phyloP scores from a whole-genome alignment of 1,140 invertebrate species.

The Drosophila teissieri region DNA sequence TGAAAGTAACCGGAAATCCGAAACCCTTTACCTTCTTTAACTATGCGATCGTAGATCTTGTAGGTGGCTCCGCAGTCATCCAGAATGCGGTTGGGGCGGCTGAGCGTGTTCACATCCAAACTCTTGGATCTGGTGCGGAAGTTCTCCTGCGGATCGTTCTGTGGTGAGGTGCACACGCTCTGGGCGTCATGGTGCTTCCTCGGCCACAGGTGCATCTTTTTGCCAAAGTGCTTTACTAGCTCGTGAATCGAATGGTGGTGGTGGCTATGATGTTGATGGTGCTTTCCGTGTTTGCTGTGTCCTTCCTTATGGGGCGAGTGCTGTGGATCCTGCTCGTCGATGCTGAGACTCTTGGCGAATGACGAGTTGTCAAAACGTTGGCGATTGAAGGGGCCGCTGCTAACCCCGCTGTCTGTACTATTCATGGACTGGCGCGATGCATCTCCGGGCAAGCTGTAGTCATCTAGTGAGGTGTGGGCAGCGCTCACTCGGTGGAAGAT shows the following conservation, averaged over 20 bases:
- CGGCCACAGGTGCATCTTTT: conserved; percentile 88
- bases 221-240: conserved; percentile 89
- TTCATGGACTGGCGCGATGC: conserved; percentile 55
- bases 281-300: conserved; percentile 70
- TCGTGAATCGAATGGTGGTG: conserved; percentile 90
- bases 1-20: not conserved
- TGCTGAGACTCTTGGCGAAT: conserved; percentile 86
- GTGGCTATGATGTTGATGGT: conserved; percentile 82
- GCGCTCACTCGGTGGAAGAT: conserved; percentile 78
- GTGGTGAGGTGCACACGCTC: conserved; percentile 84
- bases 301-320: conserved; percentile 72
- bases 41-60: conserved; percentile 91
- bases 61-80: conserved; percentile 92
- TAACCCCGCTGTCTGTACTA: conserved; percentile 55
- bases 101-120: conserved; percentile 88
- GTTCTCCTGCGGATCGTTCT: conserved; percentile 86
- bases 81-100: conserved; percentile 84
- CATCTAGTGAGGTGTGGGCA: conserved; percentile 70
- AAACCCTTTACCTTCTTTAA: conserved; percentile 89
- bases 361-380: conserved; percentile 86
- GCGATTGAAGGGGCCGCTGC: conserved; percentile 26
- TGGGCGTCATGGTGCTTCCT: conserved; percentile 85
- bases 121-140: conserved; percentile 91
- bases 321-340: conserved; percentile 67
- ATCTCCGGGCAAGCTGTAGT: conserved; percentile 54